Base-by-base conservation (phyloP, 2,888 invertebrate genomes). In the Exocentrus adspersus region DNA sequence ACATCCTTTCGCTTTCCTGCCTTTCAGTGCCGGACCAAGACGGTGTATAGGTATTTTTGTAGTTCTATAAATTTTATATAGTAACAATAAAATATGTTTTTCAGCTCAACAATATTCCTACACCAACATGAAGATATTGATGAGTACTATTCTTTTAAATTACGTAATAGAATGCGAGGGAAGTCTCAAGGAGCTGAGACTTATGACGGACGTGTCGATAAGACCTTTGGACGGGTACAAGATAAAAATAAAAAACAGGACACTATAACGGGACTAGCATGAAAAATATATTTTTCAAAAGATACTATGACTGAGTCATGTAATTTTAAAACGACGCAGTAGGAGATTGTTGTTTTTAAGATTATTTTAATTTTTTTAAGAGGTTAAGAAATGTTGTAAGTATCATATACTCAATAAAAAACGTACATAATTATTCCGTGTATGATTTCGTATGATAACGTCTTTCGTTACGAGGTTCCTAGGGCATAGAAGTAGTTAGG, bases 21-120 rank as follows among this genome's bases (percentile, higher is more conserved):
- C 75, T 1, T 75, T 74, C 42, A 75, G 75, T 62, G 64, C 68
- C 12, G 75, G 75, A 32, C 68, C 69, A 16, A 62, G 75, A 45
- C 58, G 65, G 24, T 75, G 74, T 48, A 64, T 73, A 5, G 73
- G 69, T 72, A 62, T 61, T 50, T 4, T 10, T 21, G 7, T 24
- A 32, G 9, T 32, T n/a, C n/a, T n/a, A n/a, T n/a, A n/a, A n/a
- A n/a, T n/a, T n/a, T n/a, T n/a, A n/a, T n/a, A n/a, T n/a, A n/a
- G n/a, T n/a, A n/a, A n/a, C n/a, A n/a, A n/a, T n/a, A n/a, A n/a
- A n/a, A n/a, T n/a, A n/a, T n/a, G n/a, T n/a, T n/a, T n/a, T 61
- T 37, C 32, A 71, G 69, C 65, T 12, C 69, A 69, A 43, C 57
- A 61, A 7, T 68, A 64, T 58, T 67, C 70, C 6, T 68, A 69